Evolutionary conservation across 2,888 invertebrate genomes (phyloP), one percentile per base, ranked within the genome.

Genomic region (Orthosia gracilis): DNA sequence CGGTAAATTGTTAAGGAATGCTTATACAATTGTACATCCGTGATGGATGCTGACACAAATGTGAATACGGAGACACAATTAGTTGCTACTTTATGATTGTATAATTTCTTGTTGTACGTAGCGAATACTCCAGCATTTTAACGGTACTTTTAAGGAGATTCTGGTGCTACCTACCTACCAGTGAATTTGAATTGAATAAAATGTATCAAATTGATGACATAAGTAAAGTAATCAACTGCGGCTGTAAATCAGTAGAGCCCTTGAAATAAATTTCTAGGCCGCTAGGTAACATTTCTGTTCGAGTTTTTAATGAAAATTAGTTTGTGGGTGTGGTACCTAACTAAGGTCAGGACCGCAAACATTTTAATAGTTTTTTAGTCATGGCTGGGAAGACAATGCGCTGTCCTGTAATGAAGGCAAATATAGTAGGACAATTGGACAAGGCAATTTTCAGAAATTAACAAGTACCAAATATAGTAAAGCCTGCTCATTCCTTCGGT

Each of bases 1-100:
- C 70, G 54, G 74, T 73, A 66, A 84, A 82, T 82, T 84, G 65
- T 76, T 69, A 57, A 73, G 76, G 75, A 85, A 86, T 85, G 76
- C 52, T 69, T 77, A 62, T 82, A 62, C 76, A 81, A 81, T 71
- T 71, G 74, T 70, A 57, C 66, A 71, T 65, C 74, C 54, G 58
- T 78, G 82, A 74, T 81, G 54, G 23, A 85, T 71, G 78, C 64
- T 64, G 77, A 78, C 84, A 76, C 65, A 78, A 84, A 84, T 81
- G 71, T 78, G 73, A 74, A 74, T 66, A 55, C 81, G 69, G 59
- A 65, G 68, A 73, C 50, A 72, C 59, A 78, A 84, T 84, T 86
- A 76, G 64, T 69, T 23, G 54, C 59, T 75, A 69, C 40, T 83
- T 80, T 75, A 80, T 77, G 31, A 47, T 54, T 11, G 64, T 13